phyloP scores from a whole-genome alignment of 2,888 invertebrate species.

The Eilema caniola region DNA sequence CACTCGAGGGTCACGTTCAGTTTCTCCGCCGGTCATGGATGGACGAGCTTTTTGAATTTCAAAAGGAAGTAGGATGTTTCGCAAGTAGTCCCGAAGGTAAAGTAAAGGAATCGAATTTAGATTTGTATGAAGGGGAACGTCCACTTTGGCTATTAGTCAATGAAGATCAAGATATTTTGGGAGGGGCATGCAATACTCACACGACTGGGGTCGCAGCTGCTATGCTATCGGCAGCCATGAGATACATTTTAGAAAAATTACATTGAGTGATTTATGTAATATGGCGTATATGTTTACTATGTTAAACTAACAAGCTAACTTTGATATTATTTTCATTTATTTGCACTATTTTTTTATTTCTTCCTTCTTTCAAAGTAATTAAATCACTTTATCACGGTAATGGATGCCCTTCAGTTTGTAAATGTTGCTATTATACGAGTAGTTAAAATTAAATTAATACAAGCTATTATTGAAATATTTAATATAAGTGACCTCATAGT shows the following conservation, averaged over 20 bases:
- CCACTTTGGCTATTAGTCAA: neutral
- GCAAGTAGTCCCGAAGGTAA: neutral
- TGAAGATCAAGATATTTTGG: slow-evolving; percentile 13
- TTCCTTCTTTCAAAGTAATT: neutral
- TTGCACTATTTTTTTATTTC: neutral
- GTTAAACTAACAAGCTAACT: neutral
- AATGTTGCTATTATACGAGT: neutral
- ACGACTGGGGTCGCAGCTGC: slow-evolving; percentile 22
- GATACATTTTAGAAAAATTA: slow-evolving; percentile 23
- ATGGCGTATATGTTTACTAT: neutral
- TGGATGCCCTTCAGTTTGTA: neutral
- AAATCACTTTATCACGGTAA: neutral
- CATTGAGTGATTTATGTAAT: neutral
- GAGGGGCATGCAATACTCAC: slow-evolving; percentile 23
- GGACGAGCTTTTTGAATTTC: slow-evolving; percentile 45
- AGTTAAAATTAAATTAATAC: neutral
- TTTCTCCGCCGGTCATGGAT: slow-evolving; percentile 63
- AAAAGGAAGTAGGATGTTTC: slow-evolving; percentile 65
- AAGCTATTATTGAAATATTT: neutral
- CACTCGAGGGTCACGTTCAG: slow-evolving; percentile 58
- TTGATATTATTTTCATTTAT: neutral
- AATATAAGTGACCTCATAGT: neutral
- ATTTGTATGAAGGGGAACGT: slow-evolving; percentile 5
- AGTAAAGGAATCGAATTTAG: neutral
- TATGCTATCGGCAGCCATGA: slow-evolving; percentile 17